A percentile compares a stretch with the other conserved stretches of the same genome.
phyloP scores from a whole-genome alignment of 2,113 vertebrate species.

The Myotis davidii region DNA sequence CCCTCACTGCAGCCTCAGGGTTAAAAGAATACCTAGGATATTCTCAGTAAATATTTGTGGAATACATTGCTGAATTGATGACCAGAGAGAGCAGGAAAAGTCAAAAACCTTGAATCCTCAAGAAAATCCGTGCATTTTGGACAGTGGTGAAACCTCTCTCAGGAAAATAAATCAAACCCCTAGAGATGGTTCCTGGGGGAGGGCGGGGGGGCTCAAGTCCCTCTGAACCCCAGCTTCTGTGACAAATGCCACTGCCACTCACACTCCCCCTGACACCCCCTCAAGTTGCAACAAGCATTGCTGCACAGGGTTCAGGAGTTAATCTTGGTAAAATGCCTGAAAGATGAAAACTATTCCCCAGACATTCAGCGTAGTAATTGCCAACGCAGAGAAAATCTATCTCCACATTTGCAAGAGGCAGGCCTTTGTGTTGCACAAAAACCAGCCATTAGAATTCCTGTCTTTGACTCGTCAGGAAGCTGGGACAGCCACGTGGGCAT shows the following conservation, averaged over 20 bases:
- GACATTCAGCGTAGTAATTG: slow-evolving; percentile 47
- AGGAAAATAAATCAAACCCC: neutral
- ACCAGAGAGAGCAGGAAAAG: neutral
- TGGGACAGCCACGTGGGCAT: neutral
- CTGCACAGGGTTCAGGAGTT: slow-evolving; percentile 45
- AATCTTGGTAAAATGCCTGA: slow-evolving; percentile 63
- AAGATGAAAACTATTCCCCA: slow-evolving; percentile 12
- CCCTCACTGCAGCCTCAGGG: neutral
- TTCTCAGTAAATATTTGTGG: neutral
- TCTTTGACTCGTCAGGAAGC: neutral
- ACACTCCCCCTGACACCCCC: neutral
- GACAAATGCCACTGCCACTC: neutral
- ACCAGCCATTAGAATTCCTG: slow-evolving; percentile 60
- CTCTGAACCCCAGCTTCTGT: neutral
- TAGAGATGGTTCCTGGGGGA: neutral
- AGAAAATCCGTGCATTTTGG: neutral
- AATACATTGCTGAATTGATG: neutral
- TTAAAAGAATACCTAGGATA: neutral
- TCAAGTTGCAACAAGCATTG: neutral
- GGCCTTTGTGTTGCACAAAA: slow-evolving; percentile 57
- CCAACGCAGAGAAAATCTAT: slow-evolving; percentile 35
- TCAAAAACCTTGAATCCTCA: neutral
- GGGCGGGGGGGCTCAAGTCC: neutral
- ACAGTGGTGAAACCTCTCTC: neutral
- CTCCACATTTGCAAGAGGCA: slow-evolving; percentile 56